phyloP scores from a whole-genome alignment of 2,113 vertebrate genomes.

The Sceloporus tristichus region DNA sequence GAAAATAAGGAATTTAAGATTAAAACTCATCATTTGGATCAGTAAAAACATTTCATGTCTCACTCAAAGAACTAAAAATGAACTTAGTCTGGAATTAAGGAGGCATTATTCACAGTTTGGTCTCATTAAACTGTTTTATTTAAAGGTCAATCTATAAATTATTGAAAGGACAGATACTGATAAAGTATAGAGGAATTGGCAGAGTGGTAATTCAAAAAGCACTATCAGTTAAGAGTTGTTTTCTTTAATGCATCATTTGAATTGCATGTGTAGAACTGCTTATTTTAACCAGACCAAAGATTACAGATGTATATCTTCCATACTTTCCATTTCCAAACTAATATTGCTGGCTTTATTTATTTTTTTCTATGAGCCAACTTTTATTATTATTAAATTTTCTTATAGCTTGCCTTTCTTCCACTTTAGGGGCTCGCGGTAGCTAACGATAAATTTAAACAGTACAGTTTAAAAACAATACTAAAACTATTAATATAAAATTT shows the following conservation, averaged over 20 bases:
- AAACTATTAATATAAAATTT: no score
- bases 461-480: no score
- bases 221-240: background rate
- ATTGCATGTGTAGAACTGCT: background rate
- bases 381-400: no score
- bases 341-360: background rate
- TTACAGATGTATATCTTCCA: background rate
- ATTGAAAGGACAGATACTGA: background rate
- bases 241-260: background rate
- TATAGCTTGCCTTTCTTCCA: no score
- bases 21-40: background rate
- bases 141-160: conserved; percentile 40
- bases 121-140: conserved; percentile 15
- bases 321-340: background rate
- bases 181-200: background rate
- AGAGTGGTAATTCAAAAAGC: background rate
- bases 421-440: no score
- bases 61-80: conserved; percentile 11
- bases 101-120: conserved; percentile 28
- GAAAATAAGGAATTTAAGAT: background rate
- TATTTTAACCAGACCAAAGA: background rate
- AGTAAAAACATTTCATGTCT: background rate
- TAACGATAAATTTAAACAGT: no score
- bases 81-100: conserved; percentile 19
- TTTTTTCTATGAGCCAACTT: no score